Evolutionary conservation across 2,888 invertebrate species (phyloP).

Genomic region (Hirtodrosophila alboralis): DNA sequence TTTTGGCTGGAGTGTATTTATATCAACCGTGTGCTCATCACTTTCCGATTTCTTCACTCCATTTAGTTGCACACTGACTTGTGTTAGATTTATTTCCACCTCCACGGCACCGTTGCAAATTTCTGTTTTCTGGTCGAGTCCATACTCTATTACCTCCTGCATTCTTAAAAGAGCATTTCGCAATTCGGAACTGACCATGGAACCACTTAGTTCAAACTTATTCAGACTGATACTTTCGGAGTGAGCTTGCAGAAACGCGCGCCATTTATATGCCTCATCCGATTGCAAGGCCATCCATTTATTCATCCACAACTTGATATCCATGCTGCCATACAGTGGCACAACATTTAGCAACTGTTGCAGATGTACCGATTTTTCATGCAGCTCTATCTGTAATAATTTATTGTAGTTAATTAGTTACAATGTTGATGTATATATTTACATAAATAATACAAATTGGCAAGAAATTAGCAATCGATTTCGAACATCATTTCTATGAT

Average conservation of each 20-base stretch:
- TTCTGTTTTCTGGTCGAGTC: background rate
- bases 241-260: slow-evolving; percentile 38
- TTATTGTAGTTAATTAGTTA: too few relatives aligned
- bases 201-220: slow-evolving; percentile 34
- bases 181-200: slow-evolving; percentile 7
- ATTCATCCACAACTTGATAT: slow-evolving; percentile 58
- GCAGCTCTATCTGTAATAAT: slow-evolving; percentile 54
- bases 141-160: slow-evolving; percentile 31
- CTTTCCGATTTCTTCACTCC: slow-evolving; percentile 10
- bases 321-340: slow-evolving; percentile 75
- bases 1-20: slow-evolving; percentile 18
- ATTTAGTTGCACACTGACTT: slow-evolving; percentile 20
- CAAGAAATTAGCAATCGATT: too few relatives aligned
- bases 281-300: slow-evolving; percentile 73
- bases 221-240: slow-evolving; percentile 39
- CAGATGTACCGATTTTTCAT: slow-evolving; percentile 57
- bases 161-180: slow-evolving; percentile 23
- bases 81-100: slow-evolving; percentile 33
- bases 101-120: background rate
- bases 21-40: slow-evolving; percentile 29
- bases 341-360: slow-evolving; percentile 69
- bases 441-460: background rate
- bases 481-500: too few relatives aligned
- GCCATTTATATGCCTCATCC: slow-evolving; percentile 59
- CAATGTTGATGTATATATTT: too few relatives aligned